Percentiles rank a stretch among this genome's conserved stretches.
Evolutionary conservation across 2,888 invertebrate genomes (phyloP).

Genomic region (Mayetiola destructor): DNA sequence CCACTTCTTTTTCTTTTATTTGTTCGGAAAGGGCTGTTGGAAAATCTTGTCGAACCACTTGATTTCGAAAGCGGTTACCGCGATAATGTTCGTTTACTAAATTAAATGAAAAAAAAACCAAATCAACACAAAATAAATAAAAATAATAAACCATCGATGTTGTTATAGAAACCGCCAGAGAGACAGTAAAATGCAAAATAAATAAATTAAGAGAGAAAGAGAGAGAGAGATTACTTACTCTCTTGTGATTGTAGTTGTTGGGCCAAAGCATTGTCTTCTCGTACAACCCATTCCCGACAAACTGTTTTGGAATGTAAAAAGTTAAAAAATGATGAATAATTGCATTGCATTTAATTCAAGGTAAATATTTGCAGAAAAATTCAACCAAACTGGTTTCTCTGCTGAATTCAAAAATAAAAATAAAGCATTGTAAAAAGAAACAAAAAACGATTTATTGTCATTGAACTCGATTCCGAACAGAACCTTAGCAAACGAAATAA

Average conservation of each 20-base stretch:
- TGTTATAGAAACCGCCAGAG: no score
- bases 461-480: slow-evolving; percentile 8
- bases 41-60: slow-evolving; percentile 62
- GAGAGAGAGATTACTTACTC: slow-evolving; percentile 39
- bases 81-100: slow-evolving; percentile 59
- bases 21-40: slow-evolving; percentile 63
- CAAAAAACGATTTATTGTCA: slow-evolving; percentile 11
- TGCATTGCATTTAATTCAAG: slow-evolving; percentile 7
- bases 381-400: slow-evolving; percentile 1
- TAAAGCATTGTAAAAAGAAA: no score
- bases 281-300: slow-evolving; percentile 67
- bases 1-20: slow-evolving; percentile 48
- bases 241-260: slow-evolving; percentile 69
- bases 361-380: slow-evolving; percentile 1
- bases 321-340: no score
- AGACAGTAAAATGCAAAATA: neutral
- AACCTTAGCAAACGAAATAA: neutral
- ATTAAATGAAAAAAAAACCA: slow-evolving; percentile 17
- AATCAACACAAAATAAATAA: slow-evolving; percentile 6
- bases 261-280: slow-evolving; percentile 70
- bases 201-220: neutral
- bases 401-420: no score
- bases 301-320: no score
- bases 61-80: slow-evolving; percentile 59
- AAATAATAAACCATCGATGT: neutral